These are phyloP conservation scores for Phoenicopterus ruber DNA, from an alignment of 2,113 vertebrate genomes.

Conservation along the genomic window DNA sequence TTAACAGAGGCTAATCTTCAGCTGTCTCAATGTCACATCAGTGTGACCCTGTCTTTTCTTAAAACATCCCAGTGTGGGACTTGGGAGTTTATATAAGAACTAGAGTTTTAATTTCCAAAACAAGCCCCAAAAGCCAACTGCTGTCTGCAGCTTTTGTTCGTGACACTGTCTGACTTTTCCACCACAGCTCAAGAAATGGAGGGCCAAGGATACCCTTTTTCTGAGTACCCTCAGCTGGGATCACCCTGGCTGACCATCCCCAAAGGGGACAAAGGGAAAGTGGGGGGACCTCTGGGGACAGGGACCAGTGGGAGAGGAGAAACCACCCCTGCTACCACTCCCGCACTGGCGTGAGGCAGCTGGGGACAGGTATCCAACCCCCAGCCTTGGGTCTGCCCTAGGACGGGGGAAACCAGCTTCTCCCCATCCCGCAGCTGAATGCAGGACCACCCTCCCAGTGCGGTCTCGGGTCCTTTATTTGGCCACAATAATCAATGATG, in stretches of 20 bases:
- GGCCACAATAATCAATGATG: background rate
- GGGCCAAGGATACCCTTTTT: background rate
- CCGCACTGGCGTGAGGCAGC: accelerated
- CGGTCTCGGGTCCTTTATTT: background rate
- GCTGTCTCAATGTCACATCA: background rate
- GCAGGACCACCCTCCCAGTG: background rate
- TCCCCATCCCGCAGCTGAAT: background rate
- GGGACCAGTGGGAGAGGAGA: background rate
- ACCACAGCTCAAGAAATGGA: background rate
- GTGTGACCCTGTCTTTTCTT: background rate
- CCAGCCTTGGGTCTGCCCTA: background rate
- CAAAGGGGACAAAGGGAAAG: background rate
- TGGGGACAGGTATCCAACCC: background rate
- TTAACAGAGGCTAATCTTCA: background rate
- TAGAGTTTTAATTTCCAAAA: background rate
- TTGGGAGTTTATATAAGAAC: background rate
- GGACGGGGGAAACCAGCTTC: background rate
- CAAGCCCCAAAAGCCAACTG: background rate
- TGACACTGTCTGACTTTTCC: background rate
- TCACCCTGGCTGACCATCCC: background rate
- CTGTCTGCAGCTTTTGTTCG: background rate
- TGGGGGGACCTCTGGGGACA: background rate
- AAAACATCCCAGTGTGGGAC: background rate
- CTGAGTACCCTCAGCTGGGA: background rate
- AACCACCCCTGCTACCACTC: background rate